Percentiles rank a stretch among this genome's conserved stretches.
These are phyloP conservation scores for Neosalanx taihuensis DNA, from an alignment of 2,797 vertebrate species.

Conservation along the genomic window DNA sequence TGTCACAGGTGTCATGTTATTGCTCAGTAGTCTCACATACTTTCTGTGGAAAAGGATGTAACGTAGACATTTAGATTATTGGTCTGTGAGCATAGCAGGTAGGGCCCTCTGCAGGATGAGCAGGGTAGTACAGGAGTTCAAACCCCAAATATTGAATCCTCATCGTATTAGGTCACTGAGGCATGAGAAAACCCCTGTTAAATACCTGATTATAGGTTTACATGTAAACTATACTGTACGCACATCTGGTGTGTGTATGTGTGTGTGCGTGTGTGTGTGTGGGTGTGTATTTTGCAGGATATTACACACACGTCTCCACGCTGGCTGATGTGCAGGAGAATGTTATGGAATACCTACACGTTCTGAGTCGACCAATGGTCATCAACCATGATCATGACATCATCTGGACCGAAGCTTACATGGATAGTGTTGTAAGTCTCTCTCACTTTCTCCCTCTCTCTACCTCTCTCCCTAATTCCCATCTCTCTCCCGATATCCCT, in stretches of 20 bases:
- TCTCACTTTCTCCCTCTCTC: not conserved
- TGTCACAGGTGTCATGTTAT: too few species aligned
- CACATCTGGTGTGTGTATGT: slow-evolving; percentile 43
- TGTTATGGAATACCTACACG: slow-evolving; percentile 96
- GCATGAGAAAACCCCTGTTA: slow-evolving; percentile 36
- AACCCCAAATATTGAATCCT: slow-evolving; percentile 40
- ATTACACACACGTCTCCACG: slow-evolving; percentile 94
- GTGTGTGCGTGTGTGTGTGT: slow-evolving; percentile 2
- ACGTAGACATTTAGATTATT: too few species aligned
- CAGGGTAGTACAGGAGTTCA: slow-evolving; percentile 38
- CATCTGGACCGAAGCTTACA: slow-evolving; percentile 97
- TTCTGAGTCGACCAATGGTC: slow-evolving; percentile 96
- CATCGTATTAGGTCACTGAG: slow-evolving; percentile 40
- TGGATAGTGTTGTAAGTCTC: slow-evolving; percentile 88
- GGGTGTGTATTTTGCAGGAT: slow-evolving; percentile 70
- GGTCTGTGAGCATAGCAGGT: too few species aligned
- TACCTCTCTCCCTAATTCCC: not conserved
- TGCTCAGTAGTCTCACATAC: too few species aligned
- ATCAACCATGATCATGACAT: slow-evolving; percentile 95
- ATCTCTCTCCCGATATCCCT: not conserved
- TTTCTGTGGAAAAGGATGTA: too few species aligned
- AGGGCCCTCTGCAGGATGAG: slow-evolving; percentile 57
- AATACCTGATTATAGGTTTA: slow-evolving; percentile 48
- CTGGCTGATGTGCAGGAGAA: slow-evolving; percentile 96
- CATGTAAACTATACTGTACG: slow-evolving; percentile 43